Percentiles rank a stretch among this genome's conserved stretches.
Evolutionary conservation across 2,797 vertebrate species (phyloP).

Genomic region (Channa striata): DNA sequence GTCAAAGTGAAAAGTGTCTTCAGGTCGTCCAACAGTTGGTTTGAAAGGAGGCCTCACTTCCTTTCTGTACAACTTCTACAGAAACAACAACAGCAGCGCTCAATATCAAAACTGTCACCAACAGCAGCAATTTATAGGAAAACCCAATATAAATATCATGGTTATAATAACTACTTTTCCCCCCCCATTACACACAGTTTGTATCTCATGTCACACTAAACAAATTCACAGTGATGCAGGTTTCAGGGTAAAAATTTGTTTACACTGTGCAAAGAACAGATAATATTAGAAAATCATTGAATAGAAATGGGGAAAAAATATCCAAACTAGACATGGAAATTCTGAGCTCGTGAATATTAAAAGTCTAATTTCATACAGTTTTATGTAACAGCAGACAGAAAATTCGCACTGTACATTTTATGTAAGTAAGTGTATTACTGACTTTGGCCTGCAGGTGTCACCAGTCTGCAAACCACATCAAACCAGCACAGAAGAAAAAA

Average conservation of each 20-base stretch:
- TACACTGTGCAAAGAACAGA: neutral
- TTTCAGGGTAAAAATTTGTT: no score
- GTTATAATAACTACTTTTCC: neutral
- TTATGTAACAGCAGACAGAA: neutral
- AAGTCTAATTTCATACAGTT: no score
- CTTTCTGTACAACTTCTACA: slow-evolving; percentile 91
- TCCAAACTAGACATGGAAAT: no score
- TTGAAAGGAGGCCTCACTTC: slow-evolving; percentile 96
- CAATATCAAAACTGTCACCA: neutral
- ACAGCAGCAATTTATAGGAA: neutral
- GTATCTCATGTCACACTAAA: neutral
- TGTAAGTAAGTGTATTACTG: slow-evolving; percentile 19
- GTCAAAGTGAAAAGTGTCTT: slow-evolving; percentile 99
- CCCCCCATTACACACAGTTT: neutral
- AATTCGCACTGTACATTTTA: neutral
- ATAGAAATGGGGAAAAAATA: neutral
- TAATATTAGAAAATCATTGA: neutral
- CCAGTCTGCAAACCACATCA: neutral
- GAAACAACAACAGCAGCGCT: slow-evolving; percentile 10
- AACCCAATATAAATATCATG: no score
- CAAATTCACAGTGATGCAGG: no score
- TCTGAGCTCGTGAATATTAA: no score
- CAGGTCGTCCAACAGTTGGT: slow-evolving; percentile 94
- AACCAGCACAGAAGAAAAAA: no score
- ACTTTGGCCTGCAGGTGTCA: slow-evolving; percentile 55